These are phyloP conservation scores for Drosophila bunnanda DNA, from an alignment of 2,888 invertebrate species.

Conservation along the genomic window DNA sequence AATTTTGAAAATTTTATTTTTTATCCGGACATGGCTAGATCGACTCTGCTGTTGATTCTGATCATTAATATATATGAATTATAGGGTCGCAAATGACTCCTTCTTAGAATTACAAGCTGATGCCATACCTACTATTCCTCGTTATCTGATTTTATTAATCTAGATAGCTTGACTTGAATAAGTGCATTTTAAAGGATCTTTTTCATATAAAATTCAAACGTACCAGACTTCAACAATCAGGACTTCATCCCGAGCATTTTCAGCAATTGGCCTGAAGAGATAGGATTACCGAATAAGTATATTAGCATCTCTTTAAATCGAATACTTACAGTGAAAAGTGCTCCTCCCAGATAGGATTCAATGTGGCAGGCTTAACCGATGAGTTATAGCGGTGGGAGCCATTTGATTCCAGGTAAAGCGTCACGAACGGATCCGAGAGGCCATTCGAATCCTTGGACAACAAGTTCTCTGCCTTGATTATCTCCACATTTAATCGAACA, in stretches of 20 bases:
- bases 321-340: slow-evolving; percentile 91
- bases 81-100: too few relatives aligned
- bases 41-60: too few relatives aligned
- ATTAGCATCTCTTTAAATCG: background rate
- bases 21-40: too few relatives aligned
- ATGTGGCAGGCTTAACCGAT: slow-evolving; percentile 94
- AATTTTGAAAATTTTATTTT: too few relatives aligned
- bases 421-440: slow-evolving; percentile 98
- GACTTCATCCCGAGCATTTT: slow-evolving; percentile 90
- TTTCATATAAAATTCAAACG: slow-evolving; percentile 20
- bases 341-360: slow-evolving; percentile 98
- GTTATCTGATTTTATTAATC: slow-evolving; percentile 10
- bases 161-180: slow-evolving; percentile 2
- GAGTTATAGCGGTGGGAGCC: slow-evolving; percentile 93
- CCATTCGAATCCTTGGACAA: slow-evolving; percentile 95
- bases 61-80: too few relatives aligned
- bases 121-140: slow-evolving; percentile 14
- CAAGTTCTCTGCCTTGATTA: slow-evolving; percentile 94
- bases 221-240: slow-evolving; percentile 92
- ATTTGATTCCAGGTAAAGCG: slow-evolving; percentile 92
- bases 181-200: slow-evolving; percentile 5
- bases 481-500: slow-evolving; percentile 92
- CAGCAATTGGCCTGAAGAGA: slow-evolving; percentile 87
- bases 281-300: background rate
- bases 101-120: background rate